Evolutionary conservation across 2,797 vertebrate genomes (phyloP).

Genomic region (Fistularia tabacaria): DNA sequence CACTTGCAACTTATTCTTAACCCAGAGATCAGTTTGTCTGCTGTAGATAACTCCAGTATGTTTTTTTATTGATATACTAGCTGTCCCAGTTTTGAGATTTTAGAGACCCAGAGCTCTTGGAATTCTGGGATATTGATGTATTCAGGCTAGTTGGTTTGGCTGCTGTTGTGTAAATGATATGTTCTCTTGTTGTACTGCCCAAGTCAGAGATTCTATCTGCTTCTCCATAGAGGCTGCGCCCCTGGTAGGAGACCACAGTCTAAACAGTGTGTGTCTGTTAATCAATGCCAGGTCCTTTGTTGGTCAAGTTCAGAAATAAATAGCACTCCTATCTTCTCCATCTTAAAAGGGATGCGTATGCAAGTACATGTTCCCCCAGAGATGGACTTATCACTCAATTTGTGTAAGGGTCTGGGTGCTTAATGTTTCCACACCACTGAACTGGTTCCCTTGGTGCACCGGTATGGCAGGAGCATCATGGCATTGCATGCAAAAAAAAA

Average conservation of each 20-base stretch:
- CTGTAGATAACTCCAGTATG: conserved; percentile 50
- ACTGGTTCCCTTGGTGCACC: conserved; percentile 58
- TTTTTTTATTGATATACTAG: conserved; percentile 38
- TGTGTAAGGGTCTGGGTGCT: conserved; percentile 50
- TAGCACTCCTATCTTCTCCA: conserved; percentile 22
- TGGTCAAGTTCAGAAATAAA: conserved; percentile 16
- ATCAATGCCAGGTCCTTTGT: conserved; percentile 31
- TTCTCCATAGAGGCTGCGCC: conserved; percentile 35
- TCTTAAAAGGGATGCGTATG: conserved; percentile 53
- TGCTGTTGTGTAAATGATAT: conserved; percentile 49
- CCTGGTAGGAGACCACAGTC: conserved; percentile 34
- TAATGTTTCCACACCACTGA: conserved; percentile 53
- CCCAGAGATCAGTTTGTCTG: conserved; percentile 43
- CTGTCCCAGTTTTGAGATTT: conserved; percentile 42
- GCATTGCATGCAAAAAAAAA: conserved; percentile 65
- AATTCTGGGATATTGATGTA: conserved; percentile 46
- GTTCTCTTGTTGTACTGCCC: conserved; percentile 38
- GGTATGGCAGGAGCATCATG: conserved; percentile 62
- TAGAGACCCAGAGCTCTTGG: conserved; percentile 28
- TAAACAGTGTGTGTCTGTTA: conserved; percentile 20
- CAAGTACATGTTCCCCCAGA: conserved; percentile 33
- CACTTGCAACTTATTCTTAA: conserved; percentile 12
- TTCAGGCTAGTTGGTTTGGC: conserved; percentile 46
- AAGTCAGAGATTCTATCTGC: conserved; percentile 35
- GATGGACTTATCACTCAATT: conserved; percentile 34